These are phyloP conservation scores for Isichthys henryi DNA, from an alignment of 2,113 vertebrate species.

Conservation along the genomic window DNA sequence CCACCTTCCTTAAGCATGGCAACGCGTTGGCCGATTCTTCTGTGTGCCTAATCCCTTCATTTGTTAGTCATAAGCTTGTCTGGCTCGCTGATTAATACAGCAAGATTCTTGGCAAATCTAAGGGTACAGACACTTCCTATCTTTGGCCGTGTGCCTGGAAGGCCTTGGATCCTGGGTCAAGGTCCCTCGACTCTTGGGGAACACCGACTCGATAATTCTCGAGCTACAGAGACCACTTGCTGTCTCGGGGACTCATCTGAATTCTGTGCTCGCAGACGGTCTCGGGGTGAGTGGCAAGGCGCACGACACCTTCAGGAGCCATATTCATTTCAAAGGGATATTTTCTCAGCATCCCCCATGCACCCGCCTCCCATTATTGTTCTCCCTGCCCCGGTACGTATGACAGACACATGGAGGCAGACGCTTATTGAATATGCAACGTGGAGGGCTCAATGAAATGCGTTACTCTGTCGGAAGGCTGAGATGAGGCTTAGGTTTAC, in stretches of 20 bases:
- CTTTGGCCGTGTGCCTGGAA: background rate
- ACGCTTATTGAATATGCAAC: background rate
- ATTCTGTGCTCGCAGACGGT: slow-evolving; percentile 53
- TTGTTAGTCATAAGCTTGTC: background rate
- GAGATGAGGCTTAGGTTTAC: background rate
- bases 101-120: background rate
- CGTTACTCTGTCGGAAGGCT: background rate
- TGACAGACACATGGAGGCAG: slow-evolving; percentile 28
- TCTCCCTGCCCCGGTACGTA: slow-evolving; percentile 1
- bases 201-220: background rate
- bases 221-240: background rate
- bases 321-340: slow-evolving; percentile 46
- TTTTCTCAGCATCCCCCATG: slow-evolving; percentile 22
- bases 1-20: background rate
- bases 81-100: background rate
- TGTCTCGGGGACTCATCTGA: slow-evolving; percentile 46
- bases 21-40: background rate
- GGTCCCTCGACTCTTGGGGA: background rate
- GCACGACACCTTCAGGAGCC: slow-evolving; percentile 39
- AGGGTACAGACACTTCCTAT: background rate
- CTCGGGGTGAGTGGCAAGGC: slow-evolving; percentile 47
- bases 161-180: background rate
- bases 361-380: slow-evolving; percentile 21
- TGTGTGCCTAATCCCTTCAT: background rate
- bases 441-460: background rate